Evolutionary conservation across 2,797 vertebrate genomes (phyloP), one percentile per base, ranked within the genome.

Genomic region (Microhierax caerulescens): DNA sequence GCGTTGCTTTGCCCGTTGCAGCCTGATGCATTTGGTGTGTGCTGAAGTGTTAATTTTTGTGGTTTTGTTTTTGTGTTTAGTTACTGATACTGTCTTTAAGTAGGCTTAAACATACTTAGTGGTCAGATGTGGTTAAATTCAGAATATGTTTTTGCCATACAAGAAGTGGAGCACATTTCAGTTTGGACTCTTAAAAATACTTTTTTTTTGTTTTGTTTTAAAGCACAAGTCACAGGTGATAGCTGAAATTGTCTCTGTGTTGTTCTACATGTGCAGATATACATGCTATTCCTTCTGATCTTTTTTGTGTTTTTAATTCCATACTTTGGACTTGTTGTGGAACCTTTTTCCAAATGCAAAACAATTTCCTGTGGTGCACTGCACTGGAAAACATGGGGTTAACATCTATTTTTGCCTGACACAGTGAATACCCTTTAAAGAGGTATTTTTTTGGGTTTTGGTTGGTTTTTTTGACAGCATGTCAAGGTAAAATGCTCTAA

Each of bases 1-100:
- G 23, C 5, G 19, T 36, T 57, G 72, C 61, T 77, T 45, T 37
- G 34, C 32, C n/a, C 0, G 0, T 0, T 5, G 14, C 39, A 25
- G 39, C 25, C 22, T 39, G 25, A 2, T 27, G 24, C 19, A 8
- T 57, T 64, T 19, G 24, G 30, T 8, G 30, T 22, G 57, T 23
- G 34, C 20, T 36, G 36, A 65, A 61, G 68, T 60, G n/a, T 41
- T 84, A 37, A 6, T 76, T 87, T 84, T 88, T 75, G 34, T 61
- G 23, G 11, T 39, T 39, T 39, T 39, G 37, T 76, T 87, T 84
- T 88, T 75, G 34, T 61, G 23, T 65, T 60, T 39, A 70, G 25
- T 70, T 84, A 34, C 48, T 43, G 19, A 57, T 41, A 14, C 9
- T 67, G 41, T 64, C 14, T 75, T n/a, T n/a, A n/a, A n/a, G 15